A percentile compares a stretch with the other conserved stretches of the same genome.
These are phyloP conservation scores for Drosophila greeni DNA, from an alignment of 2,888 invertebrate genomes.

Conservation along the genomic window DNA sequence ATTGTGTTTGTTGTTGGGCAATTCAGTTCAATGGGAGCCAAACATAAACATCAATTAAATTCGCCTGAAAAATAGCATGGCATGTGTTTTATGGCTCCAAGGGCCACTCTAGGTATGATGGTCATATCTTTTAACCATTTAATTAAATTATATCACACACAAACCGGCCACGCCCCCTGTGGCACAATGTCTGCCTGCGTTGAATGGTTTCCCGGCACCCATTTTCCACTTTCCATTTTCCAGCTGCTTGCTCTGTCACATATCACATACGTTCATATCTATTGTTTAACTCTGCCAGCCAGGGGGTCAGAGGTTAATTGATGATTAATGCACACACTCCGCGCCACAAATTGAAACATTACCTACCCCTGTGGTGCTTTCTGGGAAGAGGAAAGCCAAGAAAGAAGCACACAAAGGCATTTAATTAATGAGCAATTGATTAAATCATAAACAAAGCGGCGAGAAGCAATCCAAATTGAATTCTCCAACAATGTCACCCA, in stretches of 20 bases:
- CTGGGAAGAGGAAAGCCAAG: not conserved
- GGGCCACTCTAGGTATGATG: not conserved
- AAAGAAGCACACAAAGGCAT: slow-evolving; percentile 43
- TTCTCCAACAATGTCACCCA: slow-evolving; percentile 36
- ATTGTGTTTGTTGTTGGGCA: slow-evolving; percentile 39
- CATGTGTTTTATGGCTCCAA: slow-evolving; percentile 45
- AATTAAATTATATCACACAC: slow-evolving; percentile 61
- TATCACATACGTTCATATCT: slow-evolving; percentile 39
- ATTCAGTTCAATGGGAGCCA: slow-evolving; percentile 59
- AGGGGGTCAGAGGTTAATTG: slow-evolving; percentile 67
- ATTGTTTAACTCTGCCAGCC: slow-evolving; percentile 42
- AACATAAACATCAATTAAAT: slow-evolving; percentile 69
- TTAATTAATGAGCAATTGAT: slow-evolving; percentile 72
- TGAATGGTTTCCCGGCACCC: slow-evolving; percentile 14
- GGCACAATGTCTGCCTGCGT: slow-evolving; percentile 12
- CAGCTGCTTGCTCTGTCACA: slow-evolving; percentile 12
- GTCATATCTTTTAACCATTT: slow-evolving; percentile 55
- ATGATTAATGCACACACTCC: slow-evolving; percentile 58
- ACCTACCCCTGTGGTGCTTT: not conserved
- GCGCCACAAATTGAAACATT: slow-evolving; percentile 59
- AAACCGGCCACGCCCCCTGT: slow-evolving; percentile 41
- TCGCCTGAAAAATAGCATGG: slow-evolving; percentile 43
- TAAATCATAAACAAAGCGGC: slow-evolving; percentile 68
- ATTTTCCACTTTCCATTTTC: not conserved
- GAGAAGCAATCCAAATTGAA: slow-evolving; percentile 55